Conservation (phyloP, 2,797 vertebrate genomes). For the Triplophysa bombifrons region DNA sequence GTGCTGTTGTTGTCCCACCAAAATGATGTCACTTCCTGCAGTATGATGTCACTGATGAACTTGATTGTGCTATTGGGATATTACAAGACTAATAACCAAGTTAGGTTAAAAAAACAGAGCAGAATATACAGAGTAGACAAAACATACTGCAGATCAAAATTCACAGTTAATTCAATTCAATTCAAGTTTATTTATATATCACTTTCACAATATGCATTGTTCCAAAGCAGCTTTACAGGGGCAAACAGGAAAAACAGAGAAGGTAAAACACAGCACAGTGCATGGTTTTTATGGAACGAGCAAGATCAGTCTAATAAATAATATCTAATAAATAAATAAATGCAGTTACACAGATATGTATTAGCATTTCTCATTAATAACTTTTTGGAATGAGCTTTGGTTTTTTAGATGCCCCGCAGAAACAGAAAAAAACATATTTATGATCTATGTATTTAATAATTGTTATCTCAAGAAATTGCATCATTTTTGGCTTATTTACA, state of each 20-base stretch:
- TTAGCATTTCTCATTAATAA: background rate
- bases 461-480: background rate
- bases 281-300: too few species aligned
- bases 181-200: too few species aligned
- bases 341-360: background rate
- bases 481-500: conserved; percentile 13
- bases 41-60: background rate
- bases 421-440: background rate
- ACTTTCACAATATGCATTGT: too few species aligned
- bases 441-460: background rate
- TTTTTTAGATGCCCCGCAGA: background rate
- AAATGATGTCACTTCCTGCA: background rate
- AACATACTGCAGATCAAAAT: background rate
- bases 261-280: too few species aligned
- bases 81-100: background rate
- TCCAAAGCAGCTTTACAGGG: too few species aligned
- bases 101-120: too few species aligned
- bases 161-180: background rate
- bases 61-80: background rate
- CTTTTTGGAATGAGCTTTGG: background rate
- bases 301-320: too few species aligned
- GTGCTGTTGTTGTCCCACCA: background rate
- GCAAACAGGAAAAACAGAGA: too few species aligned
- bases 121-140: background rate
- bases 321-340: too few species aligned